Evolutionary conservation across 2,888 invertebrate genomes (phyloP), one percentile per base, ranked within the genome.

Genomic region (Hydrotaea diabolus): DNA sequence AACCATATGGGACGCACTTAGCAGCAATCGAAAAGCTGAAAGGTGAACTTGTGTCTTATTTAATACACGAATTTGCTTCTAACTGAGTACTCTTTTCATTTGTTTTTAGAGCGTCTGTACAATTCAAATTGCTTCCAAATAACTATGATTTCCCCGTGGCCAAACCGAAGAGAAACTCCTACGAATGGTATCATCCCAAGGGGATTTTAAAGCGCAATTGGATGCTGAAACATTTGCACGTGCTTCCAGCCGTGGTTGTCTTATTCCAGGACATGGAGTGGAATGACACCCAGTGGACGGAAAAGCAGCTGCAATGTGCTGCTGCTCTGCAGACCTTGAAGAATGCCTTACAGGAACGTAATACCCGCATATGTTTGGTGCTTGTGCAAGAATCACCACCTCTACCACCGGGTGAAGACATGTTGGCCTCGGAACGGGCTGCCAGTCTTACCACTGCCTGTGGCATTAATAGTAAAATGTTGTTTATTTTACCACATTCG

Each of bases 211-310:
- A 99, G 91, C 95, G 96, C 59, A 97, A 97, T 90, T 99, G 99
- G 99, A 96, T 99, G 93, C 94, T 95, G 73, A 99, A 99, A 92
- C 98, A 99, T 90, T 93, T 98, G 49, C 95, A 96, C 87, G 94
- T 96, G 80, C 94, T 99, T 86, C 99, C 99, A 9, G 96, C 99
- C 0, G 96, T 99, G 0, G 96, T 98, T 31, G 98, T 98, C 2
- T 94, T 98, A 85, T 99, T 99, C 92, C 97, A 97, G 92, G 99
- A 99, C 90, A 94, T 99, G 90, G 99, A 99, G 93, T 99, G 99
- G 99, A 97, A 97, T 91, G 98, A 99, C 92, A 93, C 95, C 0
- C 95, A 96, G 86, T 99, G 99, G 98, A 96, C 96, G 87, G 99
- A 99, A 88, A 98, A 97, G 91, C 97, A 97, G 90, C 95, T 97